phyloP scores from a whole-genome alignment of 2,888 invertebrate species.

The Leucoma salicis region DNA sequence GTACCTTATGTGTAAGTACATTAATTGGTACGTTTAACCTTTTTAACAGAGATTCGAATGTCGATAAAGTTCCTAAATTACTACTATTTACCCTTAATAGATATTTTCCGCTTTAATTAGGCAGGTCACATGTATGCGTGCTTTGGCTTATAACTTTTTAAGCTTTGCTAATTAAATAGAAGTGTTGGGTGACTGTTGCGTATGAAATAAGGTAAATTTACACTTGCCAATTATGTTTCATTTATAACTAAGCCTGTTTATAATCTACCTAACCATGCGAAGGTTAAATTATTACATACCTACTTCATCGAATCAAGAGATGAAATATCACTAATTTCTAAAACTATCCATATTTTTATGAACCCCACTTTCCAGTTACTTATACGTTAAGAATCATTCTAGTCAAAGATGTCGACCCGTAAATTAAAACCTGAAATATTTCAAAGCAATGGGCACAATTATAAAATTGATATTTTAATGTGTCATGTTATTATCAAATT shows the following conservation, averaged over 20 bases:
- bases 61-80: not conserved
- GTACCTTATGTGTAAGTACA: conserved; percentile 1
- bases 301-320: no score
- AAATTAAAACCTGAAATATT: not conserved
- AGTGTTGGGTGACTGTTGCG: not conserved
- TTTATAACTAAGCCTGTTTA: no score
- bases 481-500: conserved; percentile 61
- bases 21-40: not conserved
- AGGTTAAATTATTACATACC: no score
- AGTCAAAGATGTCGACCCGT: no score
- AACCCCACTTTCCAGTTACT: no score
- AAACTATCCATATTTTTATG: no score
- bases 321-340: no score
- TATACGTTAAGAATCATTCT: no score
- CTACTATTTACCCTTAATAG: not conserved
- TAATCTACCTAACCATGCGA: no score
- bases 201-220: no score
- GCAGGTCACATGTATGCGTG: not conserved
- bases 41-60: not conserved
- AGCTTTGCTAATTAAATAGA: not conserved
- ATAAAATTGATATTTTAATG: conserved; percentile 48
- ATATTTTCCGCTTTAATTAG: not conserved
- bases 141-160: not conserved
- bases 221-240: no score
- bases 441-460: conserved; percentile 32